Evolutionary conservation across 2,113 vertebrate genomes (phyloP), one percentile per base, ranked within the genome.

Genomic region (Charadrius vociferus): DNA sequence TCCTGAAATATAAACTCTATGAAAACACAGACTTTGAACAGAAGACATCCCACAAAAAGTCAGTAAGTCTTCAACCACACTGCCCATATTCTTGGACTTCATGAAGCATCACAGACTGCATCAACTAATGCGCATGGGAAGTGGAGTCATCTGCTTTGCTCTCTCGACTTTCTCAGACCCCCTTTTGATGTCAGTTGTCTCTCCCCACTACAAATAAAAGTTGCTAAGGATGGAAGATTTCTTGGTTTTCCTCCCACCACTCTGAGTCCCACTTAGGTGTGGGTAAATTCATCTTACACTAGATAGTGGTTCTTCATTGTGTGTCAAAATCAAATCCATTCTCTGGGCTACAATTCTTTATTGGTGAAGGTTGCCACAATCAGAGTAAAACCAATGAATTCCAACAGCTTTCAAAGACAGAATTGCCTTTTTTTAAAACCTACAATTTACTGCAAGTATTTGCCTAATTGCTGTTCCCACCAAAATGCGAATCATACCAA

Each of bases 241-340:
- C 67, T 66, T 91, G 59, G 23, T 34, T 86, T 71, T 88, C 36
- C 59, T 88, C 45, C 68, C 30, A 77, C 49, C 55, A 6, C 45
- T 39, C 2, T 66, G 58, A 73, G 72, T 43, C 14, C 19, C 72
- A 39, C 37, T 32, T 4, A 12, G 43, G 56, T 24, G 55, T 23
- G 23, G 21, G 22, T 45, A 75, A 70, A n/a, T n/a, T 49, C 81
- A 43, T 61, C 50, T 72, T 52, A n/a, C 34, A 72, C 9, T 52
- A 63, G 34, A n/a, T 0, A n/a, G 10, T 2, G 2, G 8, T 36
- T 43, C 37, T 68, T 41, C 89, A 20, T 0, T 27, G 24, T 7
- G 21, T 12, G 20, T 24, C 41, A 55, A 30, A 89, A 68, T 32
- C 29, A 82, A 43, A 90, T 19, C 68, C 71, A 32, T 32, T 27